These are phyloP conservation scores for Neolamprologus falcicula DNA, from an alignment of 2,113 vertebrate species.

Conservation along the genomic window DNA sequence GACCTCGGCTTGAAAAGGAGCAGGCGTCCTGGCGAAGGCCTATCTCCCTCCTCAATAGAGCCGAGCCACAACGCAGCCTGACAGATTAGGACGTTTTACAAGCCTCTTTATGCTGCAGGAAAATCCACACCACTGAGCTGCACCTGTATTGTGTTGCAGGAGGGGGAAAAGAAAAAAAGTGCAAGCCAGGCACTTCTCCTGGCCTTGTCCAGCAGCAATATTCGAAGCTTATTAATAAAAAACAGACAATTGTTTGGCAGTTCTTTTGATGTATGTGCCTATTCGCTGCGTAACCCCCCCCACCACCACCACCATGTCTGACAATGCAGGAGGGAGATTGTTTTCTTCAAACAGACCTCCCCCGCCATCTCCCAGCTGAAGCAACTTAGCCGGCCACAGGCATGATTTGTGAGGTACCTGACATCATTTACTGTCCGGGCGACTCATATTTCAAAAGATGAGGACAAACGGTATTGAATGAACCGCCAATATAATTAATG, in stretches of 20 bases:
- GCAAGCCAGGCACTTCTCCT: constrained; percentile 60
- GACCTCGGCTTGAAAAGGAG: constrained; percentile 28
- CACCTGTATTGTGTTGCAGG: constrained; percentile 69
- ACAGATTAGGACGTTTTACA: constrained; percentile 46
- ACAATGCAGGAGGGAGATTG: constrained; percentile 56
- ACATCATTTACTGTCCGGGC: constrained; percentile 47
- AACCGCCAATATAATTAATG: constrained; percentile 57
- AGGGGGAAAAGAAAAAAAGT: constrained; percentile 13
- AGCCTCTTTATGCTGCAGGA: constrained; percentile 42
- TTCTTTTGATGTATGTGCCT: constrained; percentile 66
- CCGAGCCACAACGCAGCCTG: background rate
- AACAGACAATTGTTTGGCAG: constrained; percentile 71
- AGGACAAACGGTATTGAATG: constrained; percentile 55
- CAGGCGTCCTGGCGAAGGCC: background rate
- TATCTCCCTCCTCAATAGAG: constrained; percentile 14
- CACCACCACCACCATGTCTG: background rate
- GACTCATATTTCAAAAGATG: constrained; percentile 56
- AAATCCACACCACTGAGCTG: constrained; percentile 19
- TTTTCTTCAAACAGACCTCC: constrained; percentile 51
- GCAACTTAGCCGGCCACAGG: constrained; percentile 24
- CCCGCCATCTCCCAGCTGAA: constrained; percentile 37
- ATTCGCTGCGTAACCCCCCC: constrained; percentile 20
- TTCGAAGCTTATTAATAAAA: constrained; percentile 67
- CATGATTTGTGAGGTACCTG: constrained; percentile 60
- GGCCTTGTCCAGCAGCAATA: constrained; percentile 68